Percentiles rank a stretch among this genome's conserved stretches.
phyloP scores from a whole-genome alignment of 2,888 invertebrate species.

The Lasioglossum pauxillum region DNA sequence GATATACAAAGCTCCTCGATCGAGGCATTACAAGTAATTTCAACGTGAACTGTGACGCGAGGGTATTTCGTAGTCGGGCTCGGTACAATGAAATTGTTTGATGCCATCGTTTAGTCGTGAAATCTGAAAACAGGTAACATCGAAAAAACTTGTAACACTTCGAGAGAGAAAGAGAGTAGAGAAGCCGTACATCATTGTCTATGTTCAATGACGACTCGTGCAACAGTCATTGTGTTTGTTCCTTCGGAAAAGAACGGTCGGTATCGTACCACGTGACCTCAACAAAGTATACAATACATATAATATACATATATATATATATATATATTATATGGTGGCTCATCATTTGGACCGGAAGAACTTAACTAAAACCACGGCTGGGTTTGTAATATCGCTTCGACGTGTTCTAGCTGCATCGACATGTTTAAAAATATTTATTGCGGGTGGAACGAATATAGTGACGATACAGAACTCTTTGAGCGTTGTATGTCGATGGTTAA shows the following conservation, averaged over 20 bases:
- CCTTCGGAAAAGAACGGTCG: slow-evolving; percentile 21
- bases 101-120: background rate
- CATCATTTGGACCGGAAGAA: slow-evolving; percentile 54
- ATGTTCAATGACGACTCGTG: background rate
- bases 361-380: slow-evolving; percentile 38
- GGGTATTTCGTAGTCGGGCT: background rate
- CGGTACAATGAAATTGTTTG: background rate
- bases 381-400: slow-evolving; percentile 42
- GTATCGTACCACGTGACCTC: slow-evolving; percentile 13
- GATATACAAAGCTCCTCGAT: slow-evolving; percentile 22
- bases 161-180: background rate
- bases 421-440: slow-evolving; percentile 16
- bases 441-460: slow-evolving; percentile 17
- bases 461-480: background rate
- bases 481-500: background rate
- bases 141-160: background rate
- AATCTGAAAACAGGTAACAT: background rate
- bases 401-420: slow-evolving; percentile 45
- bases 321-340: slow-evolving; percentile 16
- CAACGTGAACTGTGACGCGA: background rate
- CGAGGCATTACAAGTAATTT: background rate
- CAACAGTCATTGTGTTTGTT: slow-evolving; percentile 9
- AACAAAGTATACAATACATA: slow-evolving; percentile 25
- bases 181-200: slow-evolving; percentile 18
- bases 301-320: background rate